Percentiles rank a stretch among this genome's conserved stretches.
Conservation (phyloP, 2,113 vertebrate species). For the Cyprinodon tularosa region DNA sequence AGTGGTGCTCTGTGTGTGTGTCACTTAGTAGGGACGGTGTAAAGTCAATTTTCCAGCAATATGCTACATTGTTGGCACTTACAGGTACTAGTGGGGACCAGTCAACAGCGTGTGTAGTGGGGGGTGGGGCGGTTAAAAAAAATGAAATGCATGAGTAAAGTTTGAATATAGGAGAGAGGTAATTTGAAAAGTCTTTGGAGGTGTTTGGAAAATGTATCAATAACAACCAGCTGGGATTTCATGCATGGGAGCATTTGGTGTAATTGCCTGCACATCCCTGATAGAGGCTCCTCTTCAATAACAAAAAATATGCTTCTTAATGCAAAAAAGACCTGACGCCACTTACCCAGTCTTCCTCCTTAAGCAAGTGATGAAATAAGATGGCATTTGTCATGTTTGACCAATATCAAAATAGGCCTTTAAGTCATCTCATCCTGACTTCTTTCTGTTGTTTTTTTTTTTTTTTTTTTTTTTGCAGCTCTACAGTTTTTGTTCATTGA, state of each 20-base stretch:
- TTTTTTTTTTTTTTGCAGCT: slow-evolving; percentile 20
- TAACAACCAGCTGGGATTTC: slow-evolving; percentile 83
- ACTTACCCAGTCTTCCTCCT: slow-evolving; percentile 45
- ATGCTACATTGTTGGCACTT: too few species aligned
- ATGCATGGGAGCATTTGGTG: slow-evolving; percentile 82
- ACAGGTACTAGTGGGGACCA: too few species aligned
- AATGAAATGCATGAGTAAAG: slow-evolving; percentile 80
- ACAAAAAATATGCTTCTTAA: slow-evolving; percentile 76
- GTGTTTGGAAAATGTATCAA: slow-evolving; percentile 83
- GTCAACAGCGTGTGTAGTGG: too few species aligned
- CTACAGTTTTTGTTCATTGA: slow-evolving; percentile 30
- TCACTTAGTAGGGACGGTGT: too few species aligned
- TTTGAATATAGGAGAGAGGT: slow-evolving; percentile 81
- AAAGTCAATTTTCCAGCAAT: too few species aligned
- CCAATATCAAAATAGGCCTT: slow-evolving; percentile 39
- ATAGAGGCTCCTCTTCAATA: slow-evolving; percentile 81
- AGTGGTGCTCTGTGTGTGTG: too few species aligned
- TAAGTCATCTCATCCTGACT: slow-evolving; percentile 32
- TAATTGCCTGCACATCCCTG: slow-evolving; percentile 84
- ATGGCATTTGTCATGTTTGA: slow-evolving; percentile 52
- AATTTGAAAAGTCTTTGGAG: slow-evolving; percentile 84
- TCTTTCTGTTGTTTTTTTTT: slow-evolving; percentile 6
- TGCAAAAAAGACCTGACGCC: slow-evolving; percentile 66
- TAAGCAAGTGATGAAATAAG: slow-evolving; percentile 41
- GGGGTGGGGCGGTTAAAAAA: slow-evolving; percentile 2